Base-by-base conservation (phyloP, 2,888 invertebrate genomes). In the Coelinius sp. region DNA sequence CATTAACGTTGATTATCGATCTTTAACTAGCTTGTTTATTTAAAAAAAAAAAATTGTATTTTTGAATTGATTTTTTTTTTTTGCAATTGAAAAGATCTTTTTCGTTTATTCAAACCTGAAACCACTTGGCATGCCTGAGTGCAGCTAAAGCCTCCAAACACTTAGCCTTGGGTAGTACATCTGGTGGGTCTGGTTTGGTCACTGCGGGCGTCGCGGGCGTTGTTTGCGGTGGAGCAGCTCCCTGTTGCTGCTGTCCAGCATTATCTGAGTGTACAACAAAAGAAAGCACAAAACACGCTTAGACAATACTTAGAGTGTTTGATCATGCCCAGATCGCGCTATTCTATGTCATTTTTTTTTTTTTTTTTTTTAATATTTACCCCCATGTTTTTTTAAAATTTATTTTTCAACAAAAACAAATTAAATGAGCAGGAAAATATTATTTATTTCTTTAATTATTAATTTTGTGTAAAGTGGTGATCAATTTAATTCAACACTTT, bases 71-170 rank as follows among this genome's bases (percentile, higher is more conserved):
- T 70, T 69, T 68, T 63, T 75, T 62, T 75, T 24, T 71, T 75
- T 75, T 77, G 65, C 84, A 84, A 86, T 82, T 85, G 83, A 85
- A 85, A 84, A 84, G 35, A 46, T 68, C 46, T 68, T 63, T 84
- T 86, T 81, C 84, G 85, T 64, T 85, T 63, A 86, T 86, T 91
- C 90, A 93, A 92, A 97, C 97, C 97, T 99, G 98, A 95, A 99
- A 99, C 98, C 99, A 99, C 93, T 99, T 99, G 92, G 98, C 97
- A 94, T 98, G 98, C 92, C 99, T 96, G 91, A 99, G 95, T 91
- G 97, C 97, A 92, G 99, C 98, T 92, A 99, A 95, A 92, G 99
- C 98, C 93, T 97, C 95, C 92, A 99, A 95, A 94, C 99, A 99
- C 92, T 97, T 97, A 92, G 97, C 96, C 92, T 97, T 96, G 93